Percentiles rank a stretch among this genome's conserved stretches.
These are phyloP conservation scores for Hypselothyrea guttata DNA, from an alignment of 2,888 invertebrate genomes.

Conservation along the genomic window DNA sequence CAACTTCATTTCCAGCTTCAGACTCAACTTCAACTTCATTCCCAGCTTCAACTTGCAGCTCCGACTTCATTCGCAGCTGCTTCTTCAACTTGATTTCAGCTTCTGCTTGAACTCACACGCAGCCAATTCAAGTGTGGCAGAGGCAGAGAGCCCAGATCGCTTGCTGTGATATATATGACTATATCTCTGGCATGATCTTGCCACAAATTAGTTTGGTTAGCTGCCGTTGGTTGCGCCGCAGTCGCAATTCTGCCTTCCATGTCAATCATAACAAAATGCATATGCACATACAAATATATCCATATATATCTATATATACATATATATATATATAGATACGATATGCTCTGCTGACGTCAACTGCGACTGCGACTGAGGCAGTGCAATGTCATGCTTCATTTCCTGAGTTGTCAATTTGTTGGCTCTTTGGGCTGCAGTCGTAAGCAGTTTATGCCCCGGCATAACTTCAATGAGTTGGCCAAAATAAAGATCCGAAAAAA, in stretches of 20 bases:
- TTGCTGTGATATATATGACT: conserved; percentile 74
- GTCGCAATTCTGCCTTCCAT: conserved; percentile 31
- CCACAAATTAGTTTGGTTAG: conserved; percentile 78
- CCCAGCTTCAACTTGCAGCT: neutral
- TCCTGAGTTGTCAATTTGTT: conserved; percentile 80
- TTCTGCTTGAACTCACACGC: conserved; percentile 73
- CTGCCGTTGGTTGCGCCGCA: conserved; percentile 48
- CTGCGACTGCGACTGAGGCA: conserved; percentile 47
- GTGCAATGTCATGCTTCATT: conserved; percentile 81
- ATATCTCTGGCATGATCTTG: conserved; percentile 76
- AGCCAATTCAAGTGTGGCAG: conserved; percentile 49
- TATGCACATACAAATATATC: conserved; percentile 20
- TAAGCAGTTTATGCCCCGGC: conserved; percentile 39
- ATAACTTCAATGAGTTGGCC: conserved; percentile 43
- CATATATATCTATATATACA: conserved; percentile 24
- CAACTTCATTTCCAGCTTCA: neutral
- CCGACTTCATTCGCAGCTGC: neutral
- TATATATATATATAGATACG: neutral
- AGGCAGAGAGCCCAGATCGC: conserved; percentile 47
- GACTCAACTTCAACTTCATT: neutral
- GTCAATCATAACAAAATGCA: conserved; percentile 53
- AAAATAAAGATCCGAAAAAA: conserved; percentile 14
- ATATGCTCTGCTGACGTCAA: conserved; percentile 13
- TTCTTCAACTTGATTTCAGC: conserved; percentile 32
- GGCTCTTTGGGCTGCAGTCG: conserved; percentile 42